Conservation (phyloP, 1,140 invertebrate genomes). For the Ceratoteleas bidentatus region DNA sequence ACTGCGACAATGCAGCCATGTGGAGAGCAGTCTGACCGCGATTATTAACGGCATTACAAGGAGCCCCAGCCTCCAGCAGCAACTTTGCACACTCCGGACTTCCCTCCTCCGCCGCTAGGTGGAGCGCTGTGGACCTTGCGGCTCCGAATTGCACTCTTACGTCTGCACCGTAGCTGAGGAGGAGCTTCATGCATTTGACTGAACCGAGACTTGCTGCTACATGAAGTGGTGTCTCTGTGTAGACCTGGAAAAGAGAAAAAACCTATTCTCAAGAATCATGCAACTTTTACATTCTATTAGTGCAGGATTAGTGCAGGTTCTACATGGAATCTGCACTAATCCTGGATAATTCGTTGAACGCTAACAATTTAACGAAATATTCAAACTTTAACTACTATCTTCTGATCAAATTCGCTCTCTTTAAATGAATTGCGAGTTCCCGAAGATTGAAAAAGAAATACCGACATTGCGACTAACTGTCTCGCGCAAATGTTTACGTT, state of each 20-base stretch:
- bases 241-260: constrained; percentile 81
- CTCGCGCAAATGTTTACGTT: too few species aligned
- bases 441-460: too few species aligned
- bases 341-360: too few species aligned
- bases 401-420: too few species aligned
- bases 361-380: too few species aligned
- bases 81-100: constrained; percentile 86
- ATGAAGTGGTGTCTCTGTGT: constrained; percentile 91
- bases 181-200: constrained; percentile 84
- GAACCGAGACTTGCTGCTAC: constrained; percentile 89
- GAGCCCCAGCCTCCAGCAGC: constrained; percentile 87
- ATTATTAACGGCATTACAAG: constrained; percentile 85
- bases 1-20: constrained; percentile 88
- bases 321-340: too few species aligned
- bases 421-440: too few species aligned
- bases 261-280: background rate
- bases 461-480: too few species aligned
- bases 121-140: constrained; percentile 87
- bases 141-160: constrained; percentile 87
- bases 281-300: too few species aligned
- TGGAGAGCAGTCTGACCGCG: constrained; percentile 90
- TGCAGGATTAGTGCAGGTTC: too few species aligned
- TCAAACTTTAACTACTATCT: too few species aligned
- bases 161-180: constrained; percentile 88
- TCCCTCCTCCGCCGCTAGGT: constrained; percentile 91